Percentiles rank a stretch among this genome's conserved stretches.
Conservation (phyloP, 2,888 invertebrate genomes). For the Lycaena phlaeas region DNA sequence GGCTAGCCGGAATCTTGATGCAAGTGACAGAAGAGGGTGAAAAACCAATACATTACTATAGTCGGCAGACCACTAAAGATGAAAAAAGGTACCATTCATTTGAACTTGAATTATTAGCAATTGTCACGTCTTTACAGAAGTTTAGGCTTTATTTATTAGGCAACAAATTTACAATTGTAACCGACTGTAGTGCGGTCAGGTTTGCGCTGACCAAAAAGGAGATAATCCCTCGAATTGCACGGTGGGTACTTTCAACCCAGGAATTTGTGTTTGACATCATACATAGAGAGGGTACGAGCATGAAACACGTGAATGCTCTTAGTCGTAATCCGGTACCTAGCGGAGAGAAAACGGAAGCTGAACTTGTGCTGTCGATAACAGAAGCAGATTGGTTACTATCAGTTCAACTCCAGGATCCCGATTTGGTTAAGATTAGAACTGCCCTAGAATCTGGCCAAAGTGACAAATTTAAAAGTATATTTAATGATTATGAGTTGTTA, state of each 20-base stretch:
- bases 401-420: constrained; percentile 21
- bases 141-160: constrained; percentile 1
- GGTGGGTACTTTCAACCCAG: constrained; percentile 20
- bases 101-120: constrained; percentile 20
- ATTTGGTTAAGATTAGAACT: constrained; percentile 16
- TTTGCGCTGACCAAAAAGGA: constrained; percentile 22
- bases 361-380: constrained; percentile 11
- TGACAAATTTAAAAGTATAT: neutral
- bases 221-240: constrained; percentile 22
- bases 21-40: constrained; percentile 15
- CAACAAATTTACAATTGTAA: neutral
- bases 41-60: constrained; percentile 29
- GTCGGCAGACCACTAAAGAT: constrained; percentile 28
- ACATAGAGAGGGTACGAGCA: constrained; percentile 6
- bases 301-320: constrained; percentile 6
- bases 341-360: constrained; percentile 9
- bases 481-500: constrained; percentile 1
- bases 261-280: constrained; percentile 10
- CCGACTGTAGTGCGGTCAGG: constrained; percentile 20
- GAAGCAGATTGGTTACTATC: constrained; percentile 21
- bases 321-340: constrained; percentile 11
- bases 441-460: neutral
- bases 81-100: constrained; percentile 33
- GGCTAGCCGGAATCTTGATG: neutral
- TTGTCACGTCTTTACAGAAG: neutral